These are phyloP conservation scores for Macroteleia sp. DNA, from an alignment of 2,888 invertebrate species.

Conservation along the genomic window DNA sequence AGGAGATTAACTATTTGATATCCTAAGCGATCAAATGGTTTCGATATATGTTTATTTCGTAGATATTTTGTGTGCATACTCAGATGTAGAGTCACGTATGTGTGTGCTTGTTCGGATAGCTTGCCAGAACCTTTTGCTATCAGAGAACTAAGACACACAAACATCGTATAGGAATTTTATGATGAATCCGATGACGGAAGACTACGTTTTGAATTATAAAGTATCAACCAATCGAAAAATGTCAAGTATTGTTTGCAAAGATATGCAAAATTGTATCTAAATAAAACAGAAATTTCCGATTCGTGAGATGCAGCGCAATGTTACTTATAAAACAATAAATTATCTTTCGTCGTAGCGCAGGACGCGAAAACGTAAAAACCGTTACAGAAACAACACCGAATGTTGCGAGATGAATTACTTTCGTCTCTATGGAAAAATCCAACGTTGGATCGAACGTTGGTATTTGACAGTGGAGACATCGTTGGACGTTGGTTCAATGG, in stretches of 20 bases:
- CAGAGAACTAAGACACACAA: too few species aligned
- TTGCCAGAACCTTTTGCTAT: neutral
- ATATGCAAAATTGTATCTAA: too few species aligned
- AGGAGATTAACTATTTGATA: constrained; percentile 46
- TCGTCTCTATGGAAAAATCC: too few species aligned
- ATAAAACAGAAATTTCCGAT: too few species aligned
- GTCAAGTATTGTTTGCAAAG: too few species aligned
- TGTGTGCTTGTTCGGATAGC: neutral
- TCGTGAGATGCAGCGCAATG: constrained; percentile 24
- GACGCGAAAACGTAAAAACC: constrained; percentile 18
- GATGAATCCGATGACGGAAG: neutral
- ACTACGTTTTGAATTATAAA: neutral
- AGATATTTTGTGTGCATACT: constrained; percentile 35
- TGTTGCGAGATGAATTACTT: constrained; percentile 18
- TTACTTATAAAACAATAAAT: constrained; percentile 9
- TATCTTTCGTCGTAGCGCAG: constrained; percentile 15
- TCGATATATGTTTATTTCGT: constrained; percentile 28
- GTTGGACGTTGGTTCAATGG: too few species aligned
- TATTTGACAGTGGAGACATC: too few species aligned
- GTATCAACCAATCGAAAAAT: neutral
- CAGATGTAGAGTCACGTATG: constrained; percentile 9
- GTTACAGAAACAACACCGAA: constrained; percentile 10
- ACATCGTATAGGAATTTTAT: too few species aligned
- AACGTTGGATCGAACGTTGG: too few species aligned
- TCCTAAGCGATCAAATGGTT: constrained; percentile 40